phyloP scores from a whole-genome alignment of 2,113 vertebrate genomes.

The Brachypodius melanocephalos region DNA sequence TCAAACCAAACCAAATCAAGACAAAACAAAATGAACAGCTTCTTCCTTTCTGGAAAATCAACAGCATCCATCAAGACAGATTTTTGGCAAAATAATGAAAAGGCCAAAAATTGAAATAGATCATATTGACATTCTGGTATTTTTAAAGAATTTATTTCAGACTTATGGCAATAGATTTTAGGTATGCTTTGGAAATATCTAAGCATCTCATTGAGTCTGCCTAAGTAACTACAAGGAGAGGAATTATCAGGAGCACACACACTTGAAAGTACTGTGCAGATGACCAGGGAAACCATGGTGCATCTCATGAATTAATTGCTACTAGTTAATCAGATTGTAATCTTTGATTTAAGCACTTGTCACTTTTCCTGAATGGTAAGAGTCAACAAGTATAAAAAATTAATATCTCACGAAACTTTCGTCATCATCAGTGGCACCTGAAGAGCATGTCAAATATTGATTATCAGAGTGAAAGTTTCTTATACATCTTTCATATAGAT shows the following conservation, averaged over 20 bases:
- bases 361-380: not conserved
- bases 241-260: not conserved
- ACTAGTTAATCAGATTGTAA: not conserved
- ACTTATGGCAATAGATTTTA: not conserved
- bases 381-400: not conserved
- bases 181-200: not conserved
- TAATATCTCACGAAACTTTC: not conserved
- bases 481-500: not conserved
- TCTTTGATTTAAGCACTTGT: not conserved
- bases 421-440: not conserved
- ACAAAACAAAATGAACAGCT: not conserved
- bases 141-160: not conserved
- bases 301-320: not conserved
- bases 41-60: not conserved
- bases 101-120: not conserved
- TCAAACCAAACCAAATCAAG: not conserved
- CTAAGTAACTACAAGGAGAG: not conserved
- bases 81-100: not conserved
- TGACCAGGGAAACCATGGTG: not conserved
- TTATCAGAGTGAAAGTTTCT: not conserved
- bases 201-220: not conserved
- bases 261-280: not conserved
- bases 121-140: not conserved
- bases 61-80: not conserved
- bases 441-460: not conserved